A percentile compares a stretch with the other conserved stretches of the same genome.
Evolutionary conservation across 2,797 vertebrate genomes (phyloP).

Genomic region (Aphelocoma californica): DNA sequence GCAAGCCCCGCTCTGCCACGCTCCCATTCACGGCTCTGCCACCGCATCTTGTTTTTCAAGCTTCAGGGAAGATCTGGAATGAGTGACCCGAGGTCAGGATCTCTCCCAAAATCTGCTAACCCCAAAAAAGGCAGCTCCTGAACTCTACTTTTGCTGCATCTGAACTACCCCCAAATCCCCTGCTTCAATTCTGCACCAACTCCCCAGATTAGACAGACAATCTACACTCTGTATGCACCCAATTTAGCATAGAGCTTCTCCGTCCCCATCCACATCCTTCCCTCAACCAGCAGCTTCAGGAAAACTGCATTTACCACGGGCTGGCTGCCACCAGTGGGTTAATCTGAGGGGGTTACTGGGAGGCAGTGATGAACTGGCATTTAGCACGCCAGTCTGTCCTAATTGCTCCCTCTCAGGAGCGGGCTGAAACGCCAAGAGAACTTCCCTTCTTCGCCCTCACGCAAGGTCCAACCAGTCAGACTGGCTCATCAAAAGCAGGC

Average conservation of each 20-base stretch:
- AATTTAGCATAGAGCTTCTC: rapidly evolving
- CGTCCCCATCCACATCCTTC: neutral
- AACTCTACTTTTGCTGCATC: neutral
- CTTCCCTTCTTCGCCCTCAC: constrained; percentile 66
- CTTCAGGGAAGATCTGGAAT: neutral
- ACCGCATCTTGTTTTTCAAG: neutral
- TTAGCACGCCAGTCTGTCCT: constrained; percentile 48
- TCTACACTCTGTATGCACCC: rapidly evolving
- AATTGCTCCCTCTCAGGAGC: constrained; percentile 72
- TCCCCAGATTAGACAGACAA: rapidly evolving
- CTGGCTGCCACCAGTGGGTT: neutral
- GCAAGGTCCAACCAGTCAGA: constrained; percentile 78
- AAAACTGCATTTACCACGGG: rapidly evolving
- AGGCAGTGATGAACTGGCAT: neutral
- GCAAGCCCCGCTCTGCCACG: neutral
- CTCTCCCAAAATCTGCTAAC: neutral
- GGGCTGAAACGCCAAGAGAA: neutral
- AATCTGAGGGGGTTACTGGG: neutral
- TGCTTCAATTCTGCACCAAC: neutral
- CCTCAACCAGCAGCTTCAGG: neutral
- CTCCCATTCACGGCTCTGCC: neutral
- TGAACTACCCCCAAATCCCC: neutral
- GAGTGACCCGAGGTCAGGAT: neutral
- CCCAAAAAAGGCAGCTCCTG: neutral
- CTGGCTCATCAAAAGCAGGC: constrained; percentile 75